Evolutionary conservation across 2,888 invertebrate genomes (phyloP).

Genomic region (Chirona hameri): DNA sequence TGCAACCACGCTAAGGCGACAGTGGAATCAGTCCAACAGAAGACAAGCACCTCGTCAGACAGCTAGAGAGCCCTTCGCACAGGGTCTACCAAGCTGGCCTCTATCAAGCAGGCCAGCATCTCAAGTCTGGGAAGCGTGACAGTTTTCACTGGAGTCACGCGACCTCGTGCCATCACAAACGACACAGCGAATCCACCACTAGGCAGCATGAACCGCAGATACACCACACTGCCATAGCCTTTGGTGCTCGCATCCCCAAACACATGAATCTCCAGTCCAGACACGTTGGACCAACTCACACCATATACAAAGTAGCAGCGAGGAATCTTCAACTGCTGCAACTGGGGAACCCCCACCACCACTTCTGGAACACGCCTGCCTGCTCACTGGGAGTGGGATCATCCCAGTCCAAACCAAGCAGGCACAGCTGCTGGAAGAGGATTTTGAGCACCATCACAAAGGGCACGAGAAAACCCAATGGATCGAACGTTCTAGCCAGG

Average conservation of each 20-base stretch:
- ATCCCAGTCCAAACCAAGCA: neutral
- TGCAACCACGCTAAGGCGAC: too few relatives aligned
- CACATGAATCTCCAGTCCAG: neutral
- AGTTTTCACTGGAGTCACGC: neutral
- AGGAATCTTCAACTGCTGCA: neutral
- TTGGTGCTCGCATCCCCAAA: neutral
- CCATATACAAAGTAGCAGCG: neutral
- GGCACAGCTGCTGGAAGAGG: neutral
- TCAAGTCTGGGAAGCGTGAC: neutral
- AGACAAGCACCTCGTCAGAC: too few relatives aligned
- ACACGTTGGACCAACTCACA: neutral
- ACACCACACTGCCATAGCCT: neutral
- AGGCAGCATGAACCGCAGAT: neutral
- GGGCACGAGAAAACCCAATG: neutral
- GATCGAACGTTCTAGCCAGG: neutral
- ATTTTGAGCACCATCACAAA: neutral
- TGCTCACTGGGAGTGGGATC: neutral
- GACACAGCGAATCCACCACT: neutral
- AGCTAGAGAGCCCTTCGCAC: neutral
- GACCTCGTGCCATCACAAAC: neutral
- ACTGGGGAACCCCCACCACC: neutral
- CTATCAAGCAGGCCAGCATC: neutral
- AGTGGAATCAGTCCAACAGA: too few relatives aligned
- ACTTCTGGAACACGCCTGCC: neutral
- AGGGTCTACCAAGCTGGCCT: neutral